phyloP scores from a whole-genome alignment of 2,797 vertebrate species.

The Scleropages formosus region DNA sequence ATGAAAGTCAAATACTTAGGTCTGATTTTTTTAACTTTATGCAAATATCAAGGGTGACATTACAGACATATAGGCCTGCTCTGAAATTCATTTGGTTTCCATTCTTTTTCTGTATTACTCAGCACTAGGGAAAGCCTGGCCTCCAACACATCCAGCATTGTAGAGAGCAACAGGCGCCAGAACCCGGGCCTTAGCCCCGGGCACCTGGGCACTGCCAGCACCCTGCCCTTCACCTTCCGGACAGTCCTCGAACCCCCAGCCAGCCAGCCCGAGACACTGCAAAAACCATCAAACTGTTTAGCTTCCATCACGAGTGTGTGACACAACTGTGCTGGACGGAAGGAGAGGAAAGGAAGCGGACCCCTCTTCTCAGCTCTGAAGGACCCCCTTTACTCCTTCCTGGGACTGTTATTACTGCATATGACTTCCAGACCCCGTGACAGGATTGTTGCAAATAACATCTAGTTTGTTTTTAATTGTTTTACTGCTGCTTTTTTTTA shows the following conservation, averaged over 20 bases:
- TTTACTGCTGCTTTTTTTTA: background rate
- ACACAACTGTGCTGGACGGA: conserved; percentile 50
- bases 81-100: conserved; percentile 1
- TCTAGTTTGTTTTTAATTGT: background rate
- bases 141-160: conserved; percentile 98
- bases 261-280: conserved; percentile 92
- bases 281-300: conserved; percentile 97
- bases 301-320: conserved; percentile 99
- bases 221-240: conserved; percentile 90
- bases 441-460: conserved; percentile 74
- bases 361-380: background rate
- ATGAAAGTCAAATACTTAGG: no score
- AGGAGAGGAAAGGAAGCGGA: conserved; percentile 27
- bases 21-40: no score
- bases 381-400: conserved; percentile 48
- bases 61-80: background rate
- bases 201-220: conserved; percentile 84
- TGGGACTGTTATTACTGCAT: conserved; percentile 77
- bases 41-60: background rate
- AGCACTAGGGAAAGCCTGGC: conserved; percentile 99
- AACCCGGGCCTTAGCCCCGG: conserved; percentile 94
- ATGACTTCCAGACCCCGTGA: conserved; percentile 67
- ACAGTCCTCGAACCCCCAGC: conserved; percentile 82
- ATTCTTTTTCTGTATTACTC: background rate
- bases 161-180: conserved; percentile 98